Conservation (phyloP, 2,888 invertebrate species). For the Drosophila diplacantha region DNA sequence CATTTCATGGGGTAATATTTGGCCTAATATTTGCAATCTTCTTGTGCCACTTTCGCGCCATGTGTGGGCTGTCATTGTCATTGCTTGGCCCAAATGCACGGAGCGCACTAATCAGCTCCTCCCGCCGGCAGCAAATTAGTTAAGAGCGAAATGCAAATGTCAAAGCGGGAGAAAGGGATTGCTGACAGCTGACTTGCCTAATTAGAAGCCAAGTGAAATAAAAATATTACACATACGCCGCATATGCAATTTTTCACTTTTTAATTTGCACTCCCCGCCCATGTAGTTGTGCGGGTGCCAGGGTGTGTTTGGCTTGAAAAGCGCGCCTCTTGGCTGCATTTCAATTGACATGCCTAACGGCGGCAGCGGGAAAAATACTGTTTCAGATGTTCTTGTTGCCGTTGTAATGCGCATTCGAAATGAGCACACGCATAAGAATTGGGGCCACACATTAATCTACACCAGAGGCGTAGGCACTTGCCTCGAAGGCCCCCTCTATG, state of each 20-base stretch:
- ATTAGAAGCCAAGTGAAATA: conserved; percentile 71
- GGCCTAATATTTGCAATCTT: conserved; percentile 37
- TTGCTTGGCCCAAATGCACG: conserved; percentile 62
- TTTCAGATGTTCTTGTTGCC: conserved; percentile 41
- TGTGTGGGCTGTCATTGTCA: conserved; percentile 35
- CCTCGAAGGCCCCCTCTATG: not conserved
- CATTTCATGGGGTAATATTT: conserved; percentile 26
- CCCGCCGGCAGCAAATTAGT: conserved; percentile 60
- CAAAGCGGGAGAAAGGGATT: conserved; percentile 12
- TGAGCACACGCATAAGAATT: conserved; percentile 72
- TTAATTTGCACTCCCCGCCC: conserved; percentile 52
- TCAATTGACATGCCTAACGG: conserved; percentile 63
- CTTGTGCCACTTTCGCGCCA: conserved; percentile 32
- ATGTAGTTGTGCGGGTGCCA: conserved; percentile 12
- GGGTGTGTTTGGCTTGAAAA: conserved; percentile 19
- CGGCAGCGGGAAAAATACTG: conserved; percentile 44
- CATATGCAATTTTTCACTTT: conserved; percentile 57
- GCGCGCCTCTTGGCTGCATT: conserved; percentile 56
- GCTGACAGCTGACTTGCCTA: conserved; percentile 62
- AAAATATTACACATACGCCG: conserved; percentile 72
- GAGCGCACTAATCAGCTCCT: conserved; percentile 56
- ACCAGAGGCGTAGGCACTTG: conserved; percentile 10
- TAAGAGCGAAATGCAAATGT: conserved; percentile 59
- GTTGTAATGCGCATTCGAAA: conserved; percentile 71
- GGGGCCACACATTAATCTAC: conserved; percentile 68